These are phyloP conservation scores for Pachyseris speciosa DNA, from an alignment of 64 coral and sea anemone genomes.

Conservation along the genomic window DNA sequence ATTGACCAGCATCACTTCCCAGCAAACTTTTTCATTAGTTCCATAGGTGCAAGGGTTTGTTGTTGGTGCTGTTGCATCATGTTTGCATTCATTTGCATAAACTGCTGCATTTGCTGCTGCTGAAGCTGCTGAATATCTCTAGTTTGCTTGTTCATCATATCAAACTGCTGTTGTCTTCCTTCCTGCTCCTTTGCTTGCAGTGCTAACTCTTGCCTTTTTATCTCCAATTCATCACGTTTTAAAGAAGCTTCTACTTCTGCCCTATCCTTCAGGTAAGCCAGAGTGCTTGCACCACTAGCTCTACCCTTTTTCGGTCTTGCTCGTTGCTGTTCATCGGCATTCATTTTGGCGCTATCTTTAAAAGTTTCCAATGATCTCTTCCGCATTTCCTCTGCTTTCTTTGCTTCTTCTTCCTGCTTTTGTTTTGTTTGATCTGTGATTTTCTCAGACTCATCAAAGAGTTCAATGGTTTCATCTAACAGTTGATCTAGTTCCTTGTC, in stretches of 20 bases:
- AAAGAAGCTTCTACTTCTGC: not conserved
- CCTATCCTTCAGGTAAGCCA: not conserved
- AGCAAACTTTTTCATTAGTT: too few relatives aligned
- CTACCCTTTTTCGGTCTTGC: too few relatives aligned
- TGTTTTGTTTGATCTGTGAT: not conserved
- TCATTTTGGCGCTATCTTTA: slow-evolving; percentile 17
- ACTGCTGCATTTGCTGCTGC: slow-evolving; percentile 2
- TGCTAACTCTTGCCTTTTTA: not conserved
- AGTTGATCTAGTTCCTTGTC: slow-evolving; percentile 2
- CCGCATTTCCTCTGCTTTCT: slow-evolving; percentile 21
- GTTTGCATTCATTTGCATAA: slow-evolving; percentile 50
- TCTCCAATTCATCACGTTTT: not conserved
- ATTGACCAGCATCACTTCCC: too few relatives aligned
- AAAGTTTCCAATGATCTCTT: slow-evolving; percentile 25
- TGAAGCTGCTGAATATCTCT: not conserved
- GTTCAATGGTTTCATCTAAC: not conserved
- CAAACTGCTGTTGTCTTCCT: not conserved
- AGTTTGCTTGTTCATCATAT: not conserved
- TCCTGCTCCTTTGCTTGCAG: not conserved
- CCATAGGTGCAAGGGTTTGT: not conserved
- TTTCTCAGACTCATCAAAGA: not conserved
- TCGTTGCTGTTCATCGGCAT: too few relatives aligned
- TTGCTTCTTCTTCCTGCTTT: slow-evolving; percentile 5
- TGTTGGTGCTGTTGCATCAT: slow-evolving; percentile 42
- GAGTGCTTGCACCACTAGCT: too few relatives aligned